Conservation (phyloP, 2,797 vertebrate genomes). For the Mormyrus proboscirostris region DNA sequence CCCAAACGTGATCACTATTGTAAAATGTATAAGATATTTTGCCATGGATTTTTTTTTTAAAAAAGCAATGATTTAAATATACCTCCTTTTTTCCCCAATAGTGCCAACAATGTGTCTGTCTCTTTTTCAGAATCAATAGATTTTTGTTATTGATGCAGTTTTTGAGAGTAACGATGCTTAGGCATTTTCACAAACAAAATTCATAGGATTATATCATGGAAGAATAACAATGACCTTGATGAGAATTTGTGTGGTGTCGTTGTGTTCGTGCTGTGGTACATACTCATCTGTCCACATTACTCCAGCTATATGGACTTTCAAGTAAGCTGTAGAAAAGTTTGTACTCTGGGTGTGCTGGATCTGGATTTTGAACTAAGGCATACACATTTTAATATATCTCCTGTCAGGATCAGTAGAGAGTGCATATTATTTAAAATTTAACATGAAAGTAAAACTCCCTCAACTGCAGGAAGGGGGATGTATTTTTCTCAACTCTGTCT, state of each 20-base stretch:
- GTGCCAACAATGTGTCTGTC: background rate
- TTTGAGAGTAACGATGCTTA: background rate
- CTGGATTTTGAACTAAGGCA: background rate
- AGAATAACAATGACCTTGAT: background rate
- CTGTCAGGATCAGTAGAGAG: background rate
- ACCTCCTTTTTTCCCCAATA: background rate
- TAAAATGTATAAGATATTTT: background rate
- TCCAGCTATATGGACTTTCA: background rate
- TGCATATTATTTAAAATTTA: background rate
- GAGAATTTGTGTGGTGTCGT: background rate
- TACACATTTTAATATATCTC: background rate
- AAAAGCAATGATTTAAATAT: background rate
- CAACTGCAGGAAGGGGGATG: background rate
- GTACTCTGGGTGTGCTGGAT: background rate
- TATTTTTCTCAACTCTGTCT: background rate
- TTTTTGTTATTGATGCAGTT: background rate
- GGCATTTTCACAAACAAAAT: background rate
- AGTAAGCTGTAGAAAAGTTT: background rate
- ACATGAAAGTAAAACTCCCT: conserved; percentile 2
- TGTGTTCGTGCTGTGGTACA: background rate
- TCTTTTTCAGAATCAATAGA: background rate
- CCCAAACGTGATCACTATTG: background rate
- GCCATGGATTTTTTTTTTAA: background rate
- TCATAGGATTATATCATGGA: background rate
- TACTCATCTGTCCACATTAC: background rate